Conservation (phyloP, 1,140 invertebrate species). For the Leptinotarsa texana region DNA sequence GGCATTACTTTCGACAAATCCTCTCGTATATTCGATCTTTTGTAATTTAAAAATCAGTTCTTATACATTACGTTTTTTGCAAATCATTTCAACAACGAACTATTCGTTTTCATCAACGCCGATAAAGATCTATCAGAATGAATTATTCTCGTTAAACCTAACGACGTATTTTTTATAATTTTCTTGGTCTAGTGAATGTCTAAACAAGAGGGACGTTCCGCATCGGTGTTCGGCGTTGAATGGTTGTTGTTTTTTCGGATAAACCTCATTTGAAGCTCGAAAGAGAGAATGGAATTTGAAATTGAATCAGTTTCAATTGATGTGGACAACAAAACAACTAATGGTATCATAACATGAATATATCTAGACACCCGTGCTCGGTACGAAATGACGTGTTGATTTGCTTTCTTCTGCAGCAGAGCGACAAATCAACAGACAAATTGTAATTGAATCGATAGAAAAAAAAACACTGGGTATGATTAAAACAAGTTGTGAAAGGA, state of each 20-base stretch:
- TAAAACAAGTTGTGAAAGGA: too few species aligned
- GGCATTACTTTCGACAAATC: too few species aligned
- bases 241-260: conserved; percentile 5
- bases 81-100: too few species aligned
- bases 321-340: not conserved
- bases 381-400: conserved; percentile 2
- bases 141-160: not conserved
- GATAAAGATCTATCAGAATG: not conserved
- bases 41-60: too few species aligned
- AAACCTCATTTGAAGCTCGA: not conserved
- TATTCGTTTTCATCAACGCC: too few species aligned
- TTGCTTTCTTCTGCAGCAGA: not conserved
- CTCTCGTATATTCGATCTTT: too few species aligned
- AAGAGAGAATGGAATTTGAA: not conserved
- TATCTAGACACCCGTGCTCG: not conserved
- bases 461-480: too few species aligned
- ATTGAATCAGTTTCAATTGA: not conserved
- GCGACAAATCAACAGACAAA: not conserved
- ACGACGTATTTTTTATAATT: conserved; percentile 6
- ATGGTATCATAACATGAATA: not conserved
- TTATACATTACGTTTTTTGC: too few species aligned
- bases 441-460: not conserved
- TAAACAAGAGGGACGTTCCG: conserved; percentile 5
- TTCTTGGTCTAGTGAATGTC: conserved; percentile 5
- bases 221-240: not conserved